Base-by-base conservation (phyloP, 2,113 vertebrate genomes). In the Empidonax alnorum region DNA sequence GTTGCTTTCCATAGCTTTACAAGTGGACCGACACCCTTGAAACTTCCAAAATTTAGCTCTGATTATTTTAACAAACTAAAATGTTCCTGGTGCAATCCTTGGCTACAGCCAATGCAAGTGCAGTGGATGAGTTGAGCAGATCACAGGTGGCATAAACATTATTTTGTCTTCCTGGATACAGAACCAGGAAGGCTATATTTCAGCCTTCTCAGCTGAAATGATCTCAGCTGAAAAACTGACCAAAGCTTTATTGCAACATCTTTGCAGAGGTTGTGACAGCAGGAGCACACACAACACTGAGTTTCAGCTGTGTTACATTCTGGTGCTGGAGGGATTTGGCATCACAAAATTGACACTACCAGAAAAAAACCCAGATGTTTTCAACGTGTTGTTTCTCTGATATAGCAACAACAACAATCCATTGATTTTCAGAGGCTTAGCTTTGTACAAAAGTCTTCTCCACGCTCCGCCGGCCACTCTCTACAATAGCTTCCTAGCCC, bases 31-130 rank as follows among this genome's bases (percentile, higher is more conserved):
- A 44, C 24, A n/a, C 3, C 14, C 27, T 39, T 84, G 24, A 82
- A 87, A 67, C 33, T 16, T 42, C 17, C 12, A 87, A 72, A 87
- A 82, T 53, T 68, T 37, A 65, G 7, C 17, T 87, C 24, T 62
- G 1, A 15, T 37, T 39, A 55, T 93, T 90, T 87, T 28, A 59
- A 71, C 17, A 71, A 47, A 35, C 20, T 63, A 27, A 62, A 88
- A 68, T 28, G 10, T 37, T 59, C 9, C 3, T 5, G 9, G 1
- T 82, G 30, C 18, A 30, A 18, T 10, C 20, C 8, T 77, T 42
- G 37, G 16, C 37, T 35, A 14, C 17, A 61, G 39, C 21, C 13
- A 56, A 3, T 0, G 0, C 18, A 4, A 15, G 63, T 49, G 44
- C 59, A 63, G 13, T 52, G 35, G 8, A 46, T 67, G 30, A 81